These are phyloP conservation scores for Slavum lentiscoides DNA, from an alignment of 2,888 invertebrate genomes.

Conservation along the genomic window DNA sequence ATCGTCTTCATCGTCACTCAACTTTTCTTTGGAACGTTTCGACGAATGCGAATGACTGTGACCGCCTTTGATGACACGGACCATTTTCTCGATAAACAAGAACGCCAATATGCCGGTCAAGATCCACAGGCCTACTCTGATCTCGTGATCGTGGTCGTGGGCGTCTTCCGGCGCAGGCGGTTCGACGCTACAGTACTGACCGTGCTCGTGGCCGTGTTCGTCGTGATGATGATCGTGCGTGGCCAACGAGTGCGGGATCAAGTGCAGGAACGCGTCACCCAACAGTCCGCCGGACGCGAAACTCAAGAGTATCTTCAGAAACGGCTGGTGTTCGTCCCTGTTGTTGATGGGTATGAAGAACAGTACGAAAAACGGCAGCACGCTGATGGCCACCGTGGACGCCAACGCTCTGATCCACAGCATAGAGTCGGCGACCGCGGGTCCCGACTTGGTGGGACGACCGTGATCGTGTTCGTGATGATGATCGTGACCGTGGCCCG, in stretches of 20 bases:
- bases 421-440: slow-evolving; percentile 55
- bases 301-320: slow-evolving; percentile 85
- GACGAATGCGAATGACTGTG: slow-evolving; percentile 73
- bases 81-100: slow-evolving; percentile 88
- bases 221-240: slow-evolving; percentile 63
- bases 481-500: slow-evolving; percentile 61
- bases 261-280: slow-evolving; percentile 97
- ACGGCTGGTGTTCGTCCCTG: slow-evolving; percentile 78
- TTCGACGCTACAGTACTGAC: slow-evolving; percentile 58
- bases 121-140: slow-evolving; percentile 87
- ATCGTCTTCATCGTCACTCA: slow-evolving; percentile 47
- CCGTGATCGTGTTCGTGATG: slow-evolving; percentile 57
- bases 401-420: slow-evolving; percentile 82
- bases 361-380: slow-evolving; percentile 90
- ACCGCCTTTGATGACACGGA: slow-evolving; percentile 82
- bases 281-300: slow-evolving; percentile 95
- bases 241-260: slow-evolving; percentile 92
- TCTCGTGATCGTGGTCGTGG: slow-evolving; percentile 71
- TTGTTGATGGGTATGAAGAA: slow-evolving; percentile 92
- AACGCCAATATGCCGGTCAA: slow-evolving; percentile 91
- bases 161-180: slow-evolving; percentile 65
- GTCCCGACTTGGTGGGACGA: slow-evolving; percentile 58
- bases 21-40: slow-evolving; percentile 36
- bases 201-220: slow-evolving; percentile 58
- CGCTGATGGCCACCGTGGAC: slow-evolving; percentile 91